A percentile compares a stretch with the other conserved stretches of the same genome.
Evolutionary conservation across 2,113 vertebrate species (phyloP).

Genomic region (Neopipo cinnamomea): DNA sequence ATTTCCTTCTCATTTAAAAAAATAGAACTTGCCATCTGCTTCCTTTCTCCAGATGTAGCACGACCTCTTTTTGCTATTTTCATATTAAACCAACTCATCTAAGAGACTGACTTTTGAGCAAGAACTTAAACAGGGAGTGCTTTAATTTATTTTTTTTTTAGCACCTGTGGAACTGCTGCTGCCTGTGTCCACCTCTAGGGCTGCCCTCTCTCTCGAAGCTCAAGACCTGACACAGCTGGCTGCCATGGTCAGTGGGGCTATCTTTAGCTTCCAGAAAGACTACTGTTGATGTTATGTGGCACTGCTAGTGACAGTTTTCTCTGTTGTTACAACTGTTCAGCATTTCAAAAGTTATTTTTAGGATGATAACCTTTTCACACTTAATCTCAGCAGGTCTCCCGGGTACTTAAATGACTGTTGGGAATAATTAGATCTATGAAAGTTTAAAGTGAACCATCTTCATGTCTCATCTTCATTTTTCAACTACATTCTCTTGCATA

Average conservation of each 20-base stretch:
- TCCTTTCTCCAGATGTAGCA: background rate
- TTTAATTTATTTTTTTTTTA: background rate
- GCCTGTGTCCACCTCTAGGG: background rate
- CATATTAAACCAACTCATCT: background rate
- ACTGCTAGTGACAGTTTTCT: background rate
- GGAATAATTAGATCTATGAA: background rate
- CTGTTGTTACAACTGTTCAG: background rate
- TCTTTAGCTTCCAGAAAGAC: background rate
- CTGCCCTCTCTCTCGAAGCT: background rate
- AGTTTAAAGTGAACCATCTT: background rate
- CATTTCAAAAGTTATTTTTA: conserved; percentile 16
- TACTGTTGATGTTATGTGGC: background rate
- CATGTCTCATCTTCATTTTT: background rate
- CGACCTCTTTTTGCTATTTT: background rate
- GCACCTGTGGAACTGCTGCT: background rate
- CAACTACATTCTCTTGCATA: background rate
- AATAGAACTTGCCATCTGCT: background rate
- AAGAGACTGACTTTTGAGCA: background rate
- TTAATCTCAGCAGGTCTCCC: background rate
- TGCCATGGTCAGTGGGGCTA: background rate
- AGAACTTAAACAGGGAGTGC: background rate
- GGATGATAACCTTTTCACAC: background rate
- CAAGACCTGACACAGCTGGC: background rate
- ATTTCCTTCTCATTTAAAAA: background rate
- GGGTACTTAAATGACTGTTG: background rate